These are phyloP conservation scores for Sinella curviseta DNA, from an alignment of 1,140 invertebrate genomes.

Conservation along the genomic window DNA sequence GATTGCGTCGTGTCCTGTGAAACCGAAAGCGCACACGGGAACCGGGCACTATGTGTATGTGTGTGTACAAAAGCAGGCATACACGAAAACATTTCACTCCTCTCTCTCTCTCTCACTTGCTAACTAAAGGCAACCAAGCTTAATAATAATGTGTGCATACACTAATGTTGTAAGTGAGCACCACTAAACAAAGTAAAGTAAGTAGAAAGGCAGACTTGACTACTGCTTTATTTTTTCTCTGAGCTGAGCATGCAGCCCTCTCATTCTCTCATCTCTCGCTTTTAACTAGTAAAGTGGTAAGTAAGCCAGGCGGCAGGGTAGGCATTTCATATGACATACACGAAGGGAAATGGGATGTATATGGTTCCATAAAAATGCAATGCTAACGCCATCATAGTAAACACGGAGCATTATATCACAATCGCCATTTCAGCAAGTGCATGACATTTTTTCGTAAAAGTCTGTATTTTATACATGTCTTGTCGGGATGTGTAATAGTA, in stretches of 20 bases:
- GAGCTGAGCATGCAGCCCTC: background rate
- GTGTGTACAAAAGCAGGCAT: background rate
- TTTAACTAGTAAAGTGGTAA: background rate
- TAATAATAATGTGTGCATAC: constrained; percentile 16
- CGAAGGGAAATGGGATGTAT: no score
- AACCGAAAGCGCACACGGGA: constrained; percentile 46
- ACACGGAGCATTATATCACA: no score
- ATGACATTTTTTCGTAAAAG: no score
- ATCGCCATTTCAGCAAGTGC: no score
- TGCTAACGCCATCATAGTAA: no score
- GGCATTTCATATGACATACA: no score
- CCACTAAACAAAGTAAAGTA: background rate
- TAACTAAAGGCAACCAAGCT: background rate
- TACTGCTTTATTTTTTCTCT: no score
- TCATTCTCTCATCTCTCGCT: background rate
- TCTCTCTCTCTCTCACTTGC: background rate
- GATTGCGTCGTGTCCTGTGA: constrained; percentile 48
- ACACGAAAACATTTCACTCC: background rate
- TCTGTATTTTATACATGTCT: no score
- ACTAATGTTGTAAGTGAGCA: background rate
- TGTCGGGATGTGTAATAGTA: no score
- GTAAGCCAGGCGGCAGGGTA: no score
- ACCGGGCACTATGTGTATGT: constrained; percentile 18
- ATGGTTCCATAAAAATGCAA: no score
- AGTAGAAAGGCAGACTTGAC: background rate